phyloP scores from a whole-genome alignment of 2,888 invertebrate species.

The Noctua comes region DNA sequence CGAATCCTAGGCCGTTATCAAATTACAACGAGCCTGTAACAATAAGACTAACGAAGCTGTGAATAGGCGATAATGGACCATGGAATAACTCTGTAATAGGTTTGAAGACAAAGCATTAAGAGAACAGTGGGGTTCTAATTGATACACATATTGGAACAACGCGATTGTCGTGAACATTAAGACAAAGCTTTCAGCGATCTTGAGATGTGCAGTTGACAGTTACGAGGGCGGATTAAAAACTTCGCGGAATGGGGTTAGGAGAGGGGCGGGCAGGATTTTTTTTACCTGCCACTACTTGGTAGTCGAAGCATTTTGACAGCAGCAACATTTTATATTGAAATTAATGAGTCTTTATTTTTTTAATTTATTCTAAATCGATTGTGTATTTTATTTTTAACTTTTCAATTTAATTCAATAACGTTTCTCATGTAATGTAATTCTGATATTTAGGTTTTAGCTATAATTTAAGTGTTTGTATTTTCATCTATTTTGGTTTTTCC shows the following conservation, averaged over 20 bases:
- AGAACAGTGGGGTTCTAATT: background rate
- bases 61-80: conserved; percentile 23
- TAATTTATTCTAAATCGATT: no score
- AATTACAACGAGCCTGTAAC: conserved; percentile 13
- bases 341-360: background rate
- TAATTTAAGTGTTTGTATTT: no score
- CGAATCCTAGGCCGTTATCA: background rate
- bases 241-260: no score
- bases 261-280: no score
- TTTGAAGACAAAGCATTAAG: background rate
- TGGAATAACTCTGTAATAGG: conserved; percentile 29
- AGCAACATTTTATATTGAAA: background rate
- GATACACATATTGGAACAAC: background rate
- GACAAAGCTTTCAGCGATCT: conserved; percentile 2
- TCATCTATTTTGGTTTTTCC: no score
- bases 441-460: no score
- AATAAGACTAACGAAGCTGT: conserved; percentile 37
- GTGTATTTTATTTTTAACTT: no score
- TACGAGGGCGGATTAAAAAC: no score
- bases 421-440: no score
- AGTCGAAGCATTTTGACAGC: background rate
- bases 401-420: no score
- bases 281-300: no score
- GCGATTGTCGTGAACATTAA: background rate
- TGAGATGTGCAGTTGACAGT: background rate